Evolutionary conservation across 2,888 invertebrate genomes (phyloP), one percentile per base, ranked within the genome.

Genomic region (Elysia crispata): DNA sequence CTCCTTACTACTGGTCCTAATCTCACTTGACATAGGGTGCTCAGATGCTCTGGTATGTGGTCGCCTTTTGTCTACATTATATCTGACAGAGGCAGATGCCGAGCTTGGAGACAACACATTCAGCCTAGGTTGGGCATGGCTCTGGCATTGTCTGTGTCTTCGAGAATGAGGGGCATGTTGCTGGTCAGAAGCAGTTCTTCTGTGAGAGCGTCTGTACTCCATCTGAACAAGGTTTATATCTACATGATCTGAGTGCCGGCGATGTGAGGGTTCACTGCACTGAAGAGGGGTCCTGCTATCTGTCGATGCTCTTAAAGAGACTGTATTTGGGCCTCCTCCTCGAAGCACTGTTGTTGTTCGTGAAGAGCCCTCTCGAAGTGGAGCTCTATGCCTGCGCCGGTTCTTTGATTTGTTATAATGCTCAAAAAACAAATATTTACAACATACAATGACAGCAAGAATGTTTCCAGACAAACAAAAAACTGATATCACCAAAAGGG

Each of bases 361-460:
- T 13, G 76, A 57, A 23, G 80, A 31, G 20, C 79, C 77, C 6
- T 81, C 78, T 28, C 81, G 69, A 18, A 82, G n/a, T n/a, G n/a
- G n/a, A 41, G 76, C 73, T 66, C 82, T 79, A 49, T 69, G 78
- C 28, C 76, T 69, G 3, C 79, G 73, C 64, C 77, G 79, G n/a
- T 76, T 79, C 28, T 81, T 79, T 41, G 76, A 64, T 30, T 76
- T 82, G n/a, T 81, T 69, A 81, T 80, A 66, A 18, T 80, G 83
- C 28, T 85, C 85, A 82, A 85, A 83, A 70, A 86, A 86, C 0
- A 88, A 74, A 77, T 87, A 86, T 82, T 86, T 87, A 25, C 85
- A 82, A 81, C 87, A 87, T 20, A 89, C 84, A 25, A 85, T 83
- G 20, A 87, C 85, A 31, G 86, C 85, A 62, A 86, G 78, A 31